Evolutionary conservation across 2,113 vertebrate species (phyloP), one percentile per base, ranked within the genome.

Genomic region (Vimba vimba): DNA sequence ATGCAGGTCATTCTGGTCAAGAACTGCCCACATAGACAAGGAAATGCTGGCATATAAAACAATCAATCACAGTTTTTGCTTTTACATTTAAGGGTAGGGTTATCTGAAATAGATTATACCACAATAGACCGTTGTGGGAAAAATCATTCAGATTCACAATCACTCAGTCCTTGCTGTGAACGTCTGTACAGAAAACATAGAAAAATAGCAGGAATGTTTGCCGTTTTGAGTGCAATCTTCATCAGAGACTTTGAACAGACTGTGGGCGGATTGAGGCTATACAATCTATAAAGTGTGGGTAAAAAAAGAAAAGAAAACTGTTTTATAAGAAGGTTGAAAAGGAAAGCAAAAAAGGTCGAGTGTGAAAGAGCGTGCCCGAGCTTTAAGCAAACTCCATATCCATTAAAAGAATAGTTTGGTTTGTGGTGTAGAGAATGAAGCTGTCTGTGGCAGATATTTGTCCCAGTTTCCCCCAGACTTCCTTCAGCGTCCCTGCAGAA

Each of bases 381-480:
- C n/a, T 64, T 73, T 80, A 68, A 73, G 60, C 19, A 52, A 64
- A 45, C 36, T 82, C 66, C 36, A 52, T 68, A 78, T 85, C 79
- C 59, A 83, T 83, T 85, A 55, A 71, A 73, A 80, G 45, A 84
- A 71, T 83, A 79, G 50, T 73, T 85, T 86, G 81, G 75, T 71
- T 71, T 39, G 60, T 21, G 66, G 77, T 88, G 77, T n/a, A 52
- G 79, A 75, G 50, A 81, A 80, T 57, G 73, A 74, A 82, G 60
- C 66, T 64, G 39, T 75, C 77, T 60, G 36, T 57, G 73, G 60
- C 79, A 52, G 36, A 69, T 39, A 78, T 80, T 88, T 89, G 89
- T 89, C 82, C 82, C 86, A 89, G 43, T 71, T 89, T 91, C 85
- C 81, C 50, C 88, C 83, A 55, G 81, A 83, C 82, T 71, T 62